Percentiles rank a stretch among this genome's conserved stretches.
These are phyloP conservation scores for Drosophila sordidapex DNA, from an alignment of 2,888 invertebrate species.

Conservation along the genomic window DNA sequence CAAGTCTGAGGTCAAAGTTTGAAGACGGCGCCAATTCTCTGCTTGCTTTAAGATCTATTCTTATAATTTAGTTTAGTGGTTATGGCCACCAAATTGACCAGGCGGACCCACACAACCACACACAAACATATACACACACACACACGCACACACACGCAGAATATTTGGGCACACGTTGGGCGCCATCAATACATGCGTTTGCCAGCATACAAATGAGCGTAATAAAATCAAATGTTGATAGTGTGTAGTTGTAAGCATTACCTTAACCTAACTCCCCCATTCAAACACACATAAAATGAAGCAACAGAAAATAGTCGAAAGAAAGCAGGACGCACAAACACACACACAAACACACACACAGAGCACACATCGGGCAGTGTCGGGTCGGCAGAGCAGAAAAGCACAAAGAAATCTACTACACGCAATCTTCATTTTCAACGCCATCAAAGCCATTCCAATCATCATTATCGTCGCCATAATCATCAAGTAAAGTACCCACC, in stretches of 20 bases:
- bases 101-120: conserved; percentile 26
- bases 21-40: conserved; percentile 27
- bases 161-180: conserved; percentile 12
- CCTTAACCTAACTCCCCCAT: conserved; percentile 47
- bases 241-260: conserved; percentile 74
- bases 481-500: conserved; percentile 84
- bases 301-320: conserved; percentile 35
- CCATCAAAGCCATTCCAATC: conserved; percentile 84
- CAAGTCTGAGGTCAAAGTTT: conserved; percentile 45
- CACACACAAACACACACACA: conserved; percentile 23
- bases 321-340: conserved; percentile 22
- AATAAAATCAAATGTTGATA: conserved; percentile 79
- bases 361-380: conserved; percentile 26
- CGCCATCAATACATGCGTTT: conserved; percentile 12
- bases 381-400: conserved; percentile 38
- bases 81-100: conserved; percentile 56
- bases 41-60: conserved; percentile 45
- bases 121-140: background rate
- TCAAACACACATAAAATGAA: conserved; percentile 20
- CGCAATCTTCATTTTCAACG: conserved; percentile 83
- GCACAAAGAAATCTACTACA: conserved; percentile 76
- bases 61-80: conserved; percentile 62
- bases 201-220: conserved; percentile 70
- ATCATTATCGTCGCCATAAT: conserved; percentile 85
- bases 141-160: background rate